These are phyloP conservation scores for Diadema setosum DNA, from an alignment of 35 echinoderm and acorn worm species.

Conservation along the genomic window DNA sequence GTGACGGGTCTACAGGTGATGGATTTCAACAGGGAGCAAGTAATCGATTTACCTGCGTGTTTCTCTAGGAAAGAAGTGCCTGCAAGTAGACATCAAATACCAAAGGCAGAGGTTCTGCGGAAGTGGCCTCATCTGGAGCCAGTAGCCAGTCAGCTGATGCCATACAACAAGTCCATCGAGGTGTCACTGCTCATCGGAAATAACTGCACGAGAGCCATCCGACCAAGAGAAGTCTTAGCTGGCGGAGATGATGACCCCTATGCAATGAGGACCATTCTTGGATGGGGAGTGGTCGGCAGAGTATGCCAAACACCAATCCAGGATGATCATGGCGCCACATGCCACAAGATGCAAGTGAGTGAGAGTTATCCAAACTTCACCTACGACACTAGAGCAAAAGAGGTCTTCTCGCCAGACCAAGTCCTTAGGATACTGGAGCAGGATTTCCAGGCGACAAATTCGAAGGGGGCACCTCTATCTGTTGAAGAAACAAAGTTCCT, in stretches of 20 bases:
- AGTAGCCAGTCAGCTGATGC: neutral
- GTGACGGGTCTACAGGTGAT: neutral
- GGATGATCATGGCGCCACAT: neutral
- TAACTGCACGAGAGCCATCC: neutral
- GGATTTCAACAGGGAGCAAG: neutral
- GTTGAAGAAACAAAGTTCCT: neutral
- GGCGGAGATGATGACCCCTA: constrained; percentile 23
- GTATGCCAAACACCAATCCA: neutral
- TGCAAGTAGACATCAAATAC: neutral
- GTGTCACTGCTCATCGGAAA: constrained; percentile 10
- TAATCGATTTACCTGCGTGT: neutral
- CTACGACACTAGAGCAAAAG: neutral
- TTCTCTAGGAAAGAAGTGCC: neutral
- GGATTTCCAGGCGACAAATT: neutral
- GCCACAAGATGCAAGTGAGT: neutral
- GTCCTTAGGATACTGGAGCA: neutral
- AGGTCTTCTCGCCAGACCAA: neutral
- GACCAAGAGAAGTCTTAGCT: neutral
- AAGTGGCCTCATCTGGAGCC: too few relatives aligned
- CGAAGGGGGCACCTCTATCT: neutral
- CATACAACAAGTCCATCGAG: neutral
- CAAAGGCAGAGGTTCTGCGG: neutral
- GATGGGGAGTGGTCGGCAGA: constrained; percentile 36
- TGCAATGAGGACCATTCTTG: constrained; percentile 7
- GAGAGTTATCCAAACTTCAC: neutral